Base-by-base conservation (phyloP, 2,113 vertebrate species). In the Stegastes partitus region DNA sequence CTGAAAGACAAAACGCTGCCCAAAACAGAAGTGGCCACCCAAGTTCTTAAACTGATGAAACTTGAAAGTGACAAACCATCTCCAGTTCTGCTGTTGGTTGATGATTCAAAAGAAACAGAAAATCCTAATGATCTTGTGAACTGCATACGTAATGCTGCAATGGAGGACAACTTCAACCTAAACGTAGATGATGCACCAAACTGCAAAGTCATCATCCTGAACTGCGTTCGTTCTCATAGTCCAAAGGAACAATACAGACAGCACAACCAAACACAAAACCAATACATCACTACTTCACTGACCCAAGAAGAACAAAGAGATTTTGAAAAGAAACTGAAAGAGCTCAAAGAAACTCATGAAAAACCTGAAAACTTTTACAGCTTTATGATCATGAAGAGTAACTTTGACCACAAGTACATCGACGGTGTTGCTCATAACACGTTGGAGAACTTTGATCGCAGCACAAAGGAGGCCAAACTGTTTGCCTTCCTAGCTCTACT, bases 321-420 rank as follows among this genome's bases (percentile, higher is more conserved):
- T 1, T 93, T 93, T 87, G 85, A 88, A 4, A 80, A 88, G 47
- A 93, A 93, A n/a, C 82, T 90, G 0, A 18, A 62, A 22, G 89
- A 77, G 23, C 87, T 93, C 0, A 11, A 89, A 76, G 54, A 90
- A 82, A 86, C 64, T 39, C 90, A 92, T 57, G 68, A 86, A 0
- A 91, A 85, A 71, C 85, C 89, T 25, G 86, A 93, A 61, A 93
- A 85, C 66, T 92, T 93, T 37, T 93, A 93, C 3, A 90, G 83
- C 0, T 93, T 93, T 14, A 93, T 93, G 91, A 91, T 93, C 5
- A 56, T 93, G 91, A 93, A 90, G 68, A 73, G 1, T 0, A 91
- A 91, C 2, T 93, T 93, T 57, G 81, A 81, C 0, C 0, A 47
- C 1, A 45, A n/a, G 2, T 93, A 93, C 8, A 69, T 87, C 0